These are phyloP conservation scores for Buphagus erythrorhynchus DNA, from an alignment of 2,797 vertebrate genomes.

Conservation along the genomic window DNA sequence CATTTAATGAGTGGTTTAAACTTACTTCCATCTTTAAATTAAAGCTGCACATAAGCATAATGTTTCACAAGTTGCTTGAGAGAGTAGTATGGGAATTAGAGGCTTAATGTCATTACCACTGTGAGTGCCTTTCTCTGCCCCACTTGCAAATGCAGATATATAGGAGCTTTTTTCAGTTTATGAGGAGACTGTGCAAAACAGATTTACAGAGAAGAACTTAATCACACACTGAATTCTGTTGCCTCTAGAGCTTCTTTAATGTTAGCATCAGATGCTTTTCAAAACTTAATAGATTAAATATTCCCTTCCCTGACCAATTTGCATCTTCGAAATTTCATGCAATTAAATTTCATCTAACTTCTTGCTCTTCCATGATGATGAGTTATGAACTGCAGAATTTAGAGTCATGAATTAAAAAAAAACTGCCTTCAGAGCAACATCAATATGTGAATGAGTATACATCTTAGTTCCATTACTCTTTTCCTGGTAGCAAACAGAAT, in stretches of 20 bases:
- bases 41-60: not conserved
- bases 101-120: not conserved
- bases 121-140: not conserved
- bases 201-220: constrained; percentile 22
- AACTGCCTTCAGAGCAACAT: constrained; percentile 3
- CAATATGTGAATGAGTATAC: not conserved
- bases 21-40: not conserved
- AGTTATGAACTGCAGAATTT: constrained; percentile 38
- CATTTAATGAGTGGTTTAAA: not conserved
- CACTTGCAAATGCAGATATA: not conserved
- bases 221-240: constrained; percentile 19
- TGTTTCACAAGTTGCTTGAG: not conserved
- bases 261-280: constrained; percentile 44
- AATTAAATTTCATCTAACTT: constrained; percentile 60
- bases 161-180: not conserved
- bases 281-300: constrained; percentile 59
- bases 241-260: constrained; percentile 49
- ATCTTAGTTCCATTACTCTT: constrained; percentile 26
- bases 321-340: constrained; percentile 47
- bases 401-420: not conserved
- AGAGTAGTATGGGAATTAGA: not conserved
- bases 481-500: constrained; percentile 15
- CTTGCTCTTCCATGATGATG: constrained; percentile 40
- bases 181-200: constrained; percentile 13
- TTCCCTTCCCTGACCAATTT: constrained; percentile 48